phyloP scores from a whole-genome alignment of 2,797 vertebrate genomes.

The Eleutherodactylus coqui region DNA sequence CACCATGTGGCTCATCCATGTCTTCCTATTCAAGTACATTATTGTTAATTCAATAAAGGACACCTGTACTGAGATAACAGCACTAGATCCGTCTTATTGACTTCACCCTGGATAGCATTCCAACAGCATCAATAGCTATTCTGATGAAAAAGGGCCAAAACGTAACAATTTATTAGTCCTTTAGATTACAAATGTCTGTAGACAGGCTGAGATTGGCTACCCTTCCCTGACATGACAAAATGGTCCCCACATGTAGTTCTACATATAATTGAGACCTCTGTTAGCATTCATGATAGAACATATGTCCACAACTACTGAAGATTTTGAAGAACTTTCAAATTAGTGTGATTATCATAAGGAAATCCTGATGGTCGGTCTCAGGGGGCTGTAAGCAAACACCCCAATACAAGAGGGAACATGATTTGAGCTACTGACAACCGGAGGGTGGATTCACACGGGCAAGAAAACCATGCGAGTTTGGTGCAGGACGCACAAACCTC shows the following conservation, averaged over 20 bases:
- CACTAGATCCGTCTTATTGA: too few species aligned
- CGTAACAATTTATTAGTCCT: not conserved
- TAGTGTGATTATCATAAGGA: not conserved
- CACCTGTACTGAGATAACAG: too few species aligned
- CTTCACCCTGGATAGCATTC: too few species aligned
- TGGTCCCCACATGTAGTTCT: slow-evolving; percentile 7
- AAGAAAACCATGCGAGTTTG: too few species aligned
- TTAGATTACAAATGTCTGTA: not conserved
- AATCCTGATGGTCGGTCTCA: not conserved
- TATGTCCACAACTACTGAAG: not conserved
- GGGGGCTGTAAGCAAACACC: not conserved
- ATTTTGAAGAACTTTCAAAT: not conserved
- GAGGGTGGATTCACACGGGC: not conserved
- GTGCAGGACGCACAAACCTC: too few species aligned
- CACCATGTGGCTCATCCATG: too few species aligned
- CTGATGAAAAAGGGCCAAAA: not conserved
- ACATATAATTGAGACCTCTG: slow-evolving; percentile 2
- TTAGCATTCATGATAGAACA: not conserved
- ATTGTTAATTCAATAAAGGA: too few species aligned
- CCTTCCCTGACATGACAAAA: not conserved
- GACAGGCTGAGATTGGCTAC: not conserved
- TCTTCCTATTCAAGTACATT: too few species aligned
- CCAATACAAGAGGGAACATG: not conserved
- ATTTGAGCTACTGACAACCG: not conserved
- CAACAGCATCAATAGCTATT: not conserved